Percentiles rank a stretch among this genome's conserved stretches.
These are phyloP conservation scores for Sus cebifrons DNA, from an alignment of 2,797 vertebrate genomes.

Conservation along the genomic window DNA sequence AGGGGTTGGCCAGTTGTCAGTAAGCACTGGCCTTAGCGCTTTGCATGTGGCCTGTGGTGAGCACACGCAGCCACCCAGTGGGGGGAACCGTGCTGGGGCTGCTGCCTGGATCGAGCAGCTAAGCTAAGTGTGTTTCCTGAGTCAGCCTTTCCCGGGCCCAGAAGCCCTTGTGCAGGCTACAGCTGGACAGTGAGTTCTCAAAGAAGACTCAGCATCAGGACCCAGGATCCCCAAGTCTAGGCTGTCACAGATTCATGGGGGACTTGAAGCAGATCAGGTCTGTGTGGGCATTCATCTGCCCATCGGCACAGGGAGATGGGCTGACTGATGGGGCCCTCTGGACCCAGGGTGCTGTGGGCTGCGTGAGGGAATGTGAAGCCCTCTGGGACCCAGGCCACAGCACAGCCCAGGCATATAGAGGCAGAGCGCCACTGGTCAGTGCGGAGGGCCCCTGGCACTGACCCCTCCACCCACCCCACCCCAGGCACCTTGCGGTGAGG, in stretches of 20 bases:
- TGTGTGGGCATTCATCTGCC: neutral
- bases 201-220: neutral
- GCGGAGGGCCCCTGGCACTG: too few relatives aligned
- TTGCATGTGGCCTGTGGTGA: neutral
- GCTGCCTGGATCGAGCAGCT: neutral
- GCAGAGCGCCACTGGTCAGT: too few relatives aligned
- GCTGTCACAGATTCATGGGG: neutral
- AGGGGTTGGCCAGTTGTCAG: neutral
- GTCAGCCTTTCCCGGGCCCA: neutral
- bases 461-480: neutral
- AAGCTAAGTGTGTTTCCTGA: neutral
- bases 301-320: neutral
- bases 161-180: neutral
- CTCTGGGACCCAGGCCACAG: neutral
- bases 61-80: neutral
- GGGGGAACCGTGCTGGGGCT: neutral
- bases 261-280: neutral
- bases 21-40: neutral
- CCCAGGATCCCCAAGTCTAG: neutral
- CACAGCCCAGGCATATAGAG: rapidly evolving
- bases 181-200: neutral
- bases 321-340: neutral
- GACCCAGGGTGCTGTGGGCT: neutral
- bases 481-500: constrained; percentile 97
- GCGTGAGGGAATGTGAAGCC: neutral